Conservation (phyloP, 2,797 vertebrate genomes). For the Scarus forsteni region DNA sequence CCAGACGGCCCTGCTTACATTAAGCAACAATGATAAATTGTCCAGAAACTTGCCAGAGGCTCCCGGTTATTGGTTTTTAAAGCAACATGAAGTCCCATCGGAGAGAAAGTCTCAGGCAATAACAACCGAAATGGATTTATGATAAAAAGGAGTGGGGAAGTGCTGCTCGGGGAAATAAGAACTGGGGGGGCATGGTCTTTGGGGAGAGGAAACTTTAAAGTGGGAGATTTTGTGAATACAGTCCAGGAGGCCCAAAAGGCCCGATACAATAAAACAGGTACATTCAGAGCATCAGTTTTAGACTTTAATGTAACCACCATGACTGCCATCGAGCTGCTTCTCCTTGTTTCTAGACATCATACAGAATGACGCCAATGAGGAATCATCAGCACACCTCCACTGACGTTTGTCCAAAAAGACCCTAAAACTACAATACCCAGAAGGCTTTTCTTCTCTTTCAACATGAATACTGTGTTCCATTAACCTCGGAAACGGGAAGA, state of each 20-base stretch:
- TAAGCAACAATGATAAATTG: conserved; percentile 70
- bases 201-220: conserved; percentile 15
- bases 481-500: too few species aligned
- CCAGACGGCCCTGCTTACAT: conserved; percentile 53
- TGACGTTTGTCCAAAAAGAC: background rate
- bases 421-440: background rate
- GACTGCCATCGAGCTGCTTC: background rate
- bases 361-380: background rate
- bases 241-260: background rate
- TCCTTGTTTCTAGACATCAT: background rate
- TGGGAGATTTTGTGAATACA: background rate
- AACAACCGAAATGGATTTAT: conserved; percentile 73
- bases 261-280: background rate
- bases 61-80: conserved; percentile 72
- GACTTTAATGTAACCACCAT: background rate
- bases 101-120: conserved; percentile 60
- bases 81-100: conserved; percentile 64
- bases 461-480: too few species aligned
- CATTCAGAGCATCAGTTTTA: conserved; percentile 5
- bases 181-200: conserved; percentile 35
- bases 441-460: background rate
- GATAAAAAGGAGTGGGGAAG: conserved; percentile 57
- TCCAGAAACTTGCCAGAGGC: conserved; percentile 68
- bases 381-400: background rate
- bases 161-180: conserved; percentile 27